Evolutionary conservation across 2,797 vertebrate species (phyloP), one percentile per base, ranked within the genome.

Genomic region (Macroramphosus scolopax): DNA sequence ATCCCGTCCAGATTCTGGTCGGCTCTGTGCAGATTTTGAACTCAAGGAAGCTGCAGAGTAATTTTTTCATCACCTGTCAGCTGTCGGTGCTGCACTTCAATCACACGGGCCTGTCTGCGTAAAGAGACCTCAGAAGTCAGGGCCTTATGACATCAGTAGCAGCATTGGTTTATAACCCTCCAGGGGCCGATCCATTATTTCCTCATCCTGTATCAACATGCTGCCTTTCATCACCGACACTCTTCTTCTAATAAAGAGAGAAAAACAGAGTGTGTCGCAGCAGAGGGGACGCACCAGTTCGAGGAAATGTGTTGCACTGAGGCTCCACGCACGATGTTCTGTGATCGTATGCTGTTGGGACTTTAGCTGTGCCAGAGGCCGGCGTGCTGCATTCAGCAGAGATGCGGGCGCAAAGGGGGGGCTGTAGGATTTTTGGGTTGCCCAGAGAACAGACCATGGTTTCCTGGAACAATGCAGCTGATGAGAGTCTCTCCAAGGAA

Each of bases 401-500:
- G 64, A 66, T 65, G 74, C n/a, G 66, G 60, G 68, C 67, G 70
- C 38, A 63, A 45, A 61, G 5, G 33, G 50, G 77, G 71, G 68
- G 44, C 63, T 5, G 43, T 81, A 83, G 68, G 72, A 54, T 67
- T 77, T 72, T 75, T 84, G 76, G 85, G 76, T 85, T 87, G 81
- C 88, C 84, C 83, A 82, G 78, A 88, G 87, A 82, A 78, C 83
- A 85, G 78, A 83, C 86, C 88, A 72, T 87, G 84, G 78, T 89
- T 91, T 91, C 91, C 90, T 89, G 89, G 89, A 91, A 92, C 91
- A 91, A 91, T 91, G 89, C 87, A 88, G 83, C 87, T 89, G 89
- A 91, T 90, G 87, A 90, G 83, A 87, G 78, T 69, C 77, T 86
- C 88, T 91, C 90, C 91, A 92, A 92, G 87, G 88, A 91, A 91